Percentiles rank a stretch among this genome's conserved stretches.
Evolutionary conservation across 2,113 vertebrate genomes (phyloP).

Genomic region (Porphyrio hochstetteri): DNA sequence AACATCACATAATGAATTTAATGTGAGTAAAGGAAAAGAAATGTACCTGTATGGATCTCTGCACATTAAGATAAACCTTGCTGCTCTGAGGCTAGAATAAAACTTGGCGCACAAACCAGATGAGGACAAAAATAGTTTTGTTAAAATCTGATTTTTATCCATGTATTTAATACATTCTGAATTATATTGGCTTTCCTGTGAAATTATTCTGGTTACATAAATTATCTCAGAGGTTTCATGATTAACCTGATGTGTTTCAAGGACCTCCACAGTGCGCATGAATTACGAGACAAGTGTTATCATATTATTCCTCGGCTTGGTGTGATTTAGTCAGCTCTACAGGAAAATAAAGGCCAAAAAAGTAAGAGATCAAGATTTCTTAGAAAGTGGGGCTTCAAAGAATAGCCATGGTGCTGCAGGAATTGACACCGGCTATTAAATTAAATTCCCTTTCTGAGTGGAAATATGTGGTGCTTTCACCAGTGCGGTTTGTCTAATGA

Average conservation of each 20-base stretch:
- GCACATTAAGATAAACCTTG: slow-evolving; percentile 48
- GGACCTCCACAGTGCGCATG: background rate
- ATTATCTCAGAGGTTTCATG: background rate
- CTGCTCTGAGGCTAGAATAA: slow-evolving; percentile 20
- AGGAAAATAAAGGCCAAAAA: background rate
- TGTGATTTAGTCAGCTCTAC: background rate
- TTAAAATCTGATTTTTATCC: background rate
- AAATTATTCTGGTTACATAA: background rate
- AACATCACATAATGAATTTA: slow-evolving; percentile 30
- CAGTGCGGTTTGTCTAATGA: slow-evolving; percentile 48
- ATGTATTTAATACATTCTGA: background rate
- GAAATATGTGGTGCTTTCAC: background rate
- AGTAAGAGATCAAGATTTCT: background rate
- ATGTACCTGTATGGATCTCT: background rate
- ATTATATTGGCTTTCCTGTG: background rate
- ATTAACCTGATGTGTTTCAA: slow-evolving; percentile 2
- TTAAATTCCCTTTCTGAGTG: background rate
- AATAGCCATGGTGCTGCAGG: background rate
- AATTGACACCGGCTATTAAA: background rate
- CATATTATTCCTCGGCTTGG: background rate
- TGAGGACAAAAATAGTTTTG: background rate
- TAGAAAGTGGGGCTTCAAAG: background rate
- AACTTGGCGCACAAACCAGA: background rate
- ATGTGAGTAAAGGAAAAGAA: slow-evolving; percentile 31
- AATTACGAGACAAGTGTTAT: background rate